phyloP scores from a whole-genome alignment of 2,113 vertebrate species.

The Nymphicus hollandicus region DNA sequence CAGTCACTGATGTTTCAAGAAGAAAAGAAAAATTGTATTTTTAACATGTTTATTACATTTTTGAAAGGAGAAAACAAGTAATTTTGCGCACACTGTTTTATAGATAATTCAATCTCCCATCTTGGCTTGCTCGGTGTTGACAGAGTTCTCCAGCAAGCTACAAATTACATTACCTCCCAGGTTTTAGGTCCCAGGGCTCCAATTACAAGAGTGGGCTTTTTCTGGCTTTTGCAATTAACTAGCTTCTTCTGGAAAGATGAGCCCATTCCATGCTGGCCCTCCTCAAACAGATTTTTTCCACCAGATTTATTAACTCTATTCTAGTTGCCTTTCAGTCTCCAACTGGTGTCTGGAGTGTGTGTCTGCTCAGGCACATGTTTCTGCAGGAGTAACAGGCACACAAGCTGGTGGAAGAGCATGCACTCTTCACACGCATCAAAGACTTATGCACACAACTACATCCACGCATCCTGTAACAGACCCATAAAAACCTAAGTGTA shows the following conservation, averaged over 20 bases:
- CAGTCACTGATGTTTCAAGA: background rate
- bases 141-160: background rate
- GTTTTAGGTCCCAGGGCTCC: background rate
- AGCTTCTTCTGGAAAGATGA: background rate
- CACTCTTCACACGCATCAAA: rapidly evolving
- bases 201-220: constrained; percentile 14
- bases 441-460: background rate
- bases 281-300: background rate
- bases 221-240: background rate
- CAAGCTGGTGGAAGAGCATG: rapidly evolving
- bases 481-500: background rate
- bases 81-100: background rate
- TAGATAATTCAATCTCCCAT: constrained; percentile 10
- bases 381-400: background rate
- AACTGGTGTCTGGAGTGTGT: background rate
- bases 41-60: constrained; percentile 13
- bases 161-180: constrained; percentile 33
- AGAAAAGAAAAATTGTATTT: background rate
- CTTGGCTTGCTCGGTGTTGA: background rate
- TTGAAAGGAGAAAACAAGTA: background rate
- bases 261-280: background rate
- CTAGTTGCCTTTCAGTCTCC: background rate
- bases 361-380: background rate
- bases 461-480: background rate
- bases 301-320: background rate